Evolutionary conservation across 2,113 vertebrate species (phyloP), one percentile per base, ranked within the genome.

Genomic region (Hiodon tergisus): DNA sequence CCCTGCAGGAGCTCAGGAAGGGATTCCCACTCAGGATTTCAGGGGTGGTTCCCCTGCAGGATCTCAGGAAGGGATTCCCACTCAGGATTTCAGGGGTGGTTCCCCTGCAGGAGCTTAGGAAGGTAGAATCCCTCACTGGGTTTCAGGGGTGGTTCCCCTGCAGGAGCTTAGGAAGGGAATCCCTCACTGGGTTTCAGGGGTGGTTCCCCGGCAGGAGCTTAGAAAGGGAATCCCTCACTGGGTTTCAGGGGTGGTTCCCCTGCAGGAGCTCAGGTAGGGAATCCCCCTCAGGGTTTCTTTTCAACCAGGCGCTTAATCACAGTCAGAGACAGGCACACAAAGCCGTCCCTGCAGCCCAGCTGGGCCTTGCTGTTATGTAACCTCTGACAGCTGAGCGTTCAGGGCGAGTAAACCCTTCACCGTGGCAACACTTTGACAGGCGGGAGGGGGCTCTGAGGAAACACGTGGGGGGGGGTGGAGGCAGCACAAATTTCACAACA

Each of bases 321-420:
- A 83, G 80, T 84, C 85, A 83, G 78, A 87, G 87, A 88, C 89
- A 90, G 82, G 82, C 75, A 31, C 75, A 31, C 88, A 91, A 91
- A 90, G 88, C 87, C 78, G 77, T 83, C 82, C 67, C 81, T 82
- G 69, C 46, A 86, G 83, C 78, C 86, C 87, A 83, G 88, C 90
- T 85, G 87, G 87, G 83, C 87, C 86, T 81, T 53, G 83, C 87
- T 88, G 88, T 92, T 92, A 92, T 90, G 88, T 91, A 92, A 92
- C 86, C 75, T 65, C 80, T 83, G 87, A 91, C 89, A 92, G 89
- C 88, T 91, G 89, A 87, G 87, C 84, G 86, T 86, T 87, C 80
- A 82, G 75, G 82, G 85, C 80, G 79, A 73, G 72, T 16, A 83
- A 83, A 82, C 86, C 84, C 81, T 88, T 87, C 85, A 76, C 76